A percentile compares a stretch with the other conserved stretches of the same genome.
These are phyloP conservation scores for Antechinus flavipes DNA, from an alignment of 2,113 vertebrate genomes.

Conservation along the genomic window DNA sequence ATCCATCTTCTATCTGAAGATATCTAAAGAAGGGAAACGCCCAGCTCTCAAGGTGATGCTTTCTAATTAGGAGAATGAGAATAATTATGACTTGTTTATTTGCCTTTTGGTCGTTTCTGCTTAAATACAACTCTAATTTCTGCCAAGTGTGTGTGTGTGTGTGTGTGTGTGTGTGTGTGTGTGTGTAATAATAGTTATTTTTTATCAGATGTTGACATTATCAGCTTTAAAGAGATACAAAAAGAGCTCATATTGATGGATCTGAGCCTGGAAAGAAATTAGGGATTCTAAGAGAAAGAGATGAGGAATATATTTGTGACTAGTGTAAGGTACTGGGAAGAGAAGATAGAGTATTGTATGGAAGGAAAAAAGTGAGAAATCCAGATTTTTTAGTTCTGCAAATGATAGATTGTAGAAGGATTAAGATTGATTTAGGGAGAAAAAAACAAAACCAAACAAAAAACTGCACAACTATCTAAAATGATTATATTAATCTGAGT, in stretches of 20 bases:
- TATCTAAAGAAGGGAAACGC: not conserved
- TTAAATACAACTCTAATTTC: not conserved
- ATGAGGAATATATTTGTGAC: not conserved
- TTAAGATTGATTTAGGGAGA: not conserved
- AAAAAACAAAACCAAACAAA: not conserved
- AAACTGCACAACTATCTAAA: too few relatives aligned
- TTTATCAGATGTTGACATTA: not conserved
- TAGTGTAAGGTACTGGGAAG: not conserved
- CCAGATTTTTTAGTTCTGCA: not conserved
- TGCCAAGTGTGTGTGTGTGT: not conserved
- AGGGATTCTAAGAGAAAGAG: not conserved
- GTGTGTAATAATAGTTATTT: too few relatives aligned
- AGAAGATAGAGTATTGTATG: not conserved
- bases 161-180: too few relatives aligned
- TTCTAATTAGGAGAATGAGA: not conserved
- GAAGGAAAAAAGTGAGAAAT: not conserved
- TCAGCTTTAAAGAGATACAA: not conserved
- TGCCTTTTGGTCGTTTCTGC: not conserved
- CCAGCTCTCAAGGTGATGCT: not conserved
- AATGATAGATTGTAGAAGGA: not conserved
- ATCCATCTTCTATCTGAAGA: not conserved
- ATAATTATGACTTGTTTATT: not conserved
- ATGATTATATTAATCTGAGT: not conserved
- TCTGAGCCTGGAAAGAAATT: not conserved
- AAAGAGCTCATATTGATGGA: not conserved